A percentile compares a stretch with the other conserved stretches of the same genome.
These are phyloP conservation scores for Psix sp. DNA, from an alignment of 1,140 invertebrate species.

Conservation along the genomic window DNA sequence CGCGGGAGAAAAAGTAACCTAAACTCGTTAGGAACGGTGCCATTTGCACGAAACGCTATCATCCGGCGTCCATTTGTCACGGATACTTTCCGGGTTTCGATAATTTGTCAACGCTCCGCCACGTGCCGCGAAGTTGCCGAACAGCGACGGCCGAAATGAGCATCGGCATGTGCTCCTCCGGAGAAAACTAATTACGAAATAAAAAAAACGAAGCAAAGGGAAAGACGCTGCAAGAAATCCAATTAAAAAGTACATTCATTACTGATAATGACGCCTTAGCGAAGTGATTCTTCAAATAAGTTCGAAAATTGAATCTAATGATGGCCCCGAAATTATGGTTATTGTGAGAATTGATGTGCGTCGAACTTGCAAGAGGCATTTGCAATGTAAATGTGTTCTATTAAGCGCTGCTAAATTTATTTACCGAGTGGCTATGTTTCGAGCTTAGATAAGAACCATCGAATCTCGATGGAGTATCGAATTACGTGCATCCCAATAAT, in stretches of 20 bases:
- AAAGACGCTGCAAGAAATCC: slow-evolving; percentile 20
- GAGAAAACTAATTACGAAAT: slow-evolving; percentile 35
- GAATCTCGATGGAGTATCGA: slow-evolving; percentile 49
- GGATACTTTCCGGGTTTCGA: slow-evolving; percentile 52
- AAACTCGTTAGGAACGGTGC: slow-evolving; percentile 42
- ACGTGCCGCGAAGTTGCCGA: slow-evolving; percentile 50
- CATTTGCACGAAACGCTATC: slow-evolving; percentile 40
- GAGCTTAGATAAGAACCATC: slow-evolving; percentile 11
- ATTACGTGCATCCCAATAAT: slow-evolving; percentile 39
- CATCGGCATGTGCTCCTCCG: slow-evolving; percentile 35
- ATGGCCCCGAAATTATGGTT: slow-evolving; percentile 12
- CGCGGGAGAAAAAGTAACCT: slow-evolving; percentile 18
- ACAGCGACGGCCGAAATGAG: slow-evolving; percentile 24
- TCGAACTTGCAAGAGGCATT: slow-evolving; percentile 1
- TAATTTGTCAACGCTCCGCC: slow-evolving; percentile 57
- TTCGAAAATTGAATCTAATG: slow-evolving; percentile 30
- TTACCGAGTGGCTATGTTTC: slow-evolving; percentile 9
- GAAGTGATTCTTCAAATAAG: slow-evolving; percentile 21
- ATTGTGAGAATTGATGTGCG: slow-evolving; percentile 6
- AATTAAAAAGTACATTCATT: slow-evolving; percentile 60
- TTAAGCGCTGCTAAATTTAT: slow-evolving; percentile 51
- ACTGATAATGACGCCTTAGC: slow-evolving; percentile 35
- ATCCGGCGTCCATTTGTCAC: slow-evolving; percentile 54
- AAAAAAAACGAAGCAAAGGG: slow-evolving; percentile 12
- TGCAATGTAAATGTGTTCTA: slow-evolving; percentile 37